Base-by-base conservation (phyloP, 64 coral and sea anemone species). In the Actinia tenebrosa region DNA sequence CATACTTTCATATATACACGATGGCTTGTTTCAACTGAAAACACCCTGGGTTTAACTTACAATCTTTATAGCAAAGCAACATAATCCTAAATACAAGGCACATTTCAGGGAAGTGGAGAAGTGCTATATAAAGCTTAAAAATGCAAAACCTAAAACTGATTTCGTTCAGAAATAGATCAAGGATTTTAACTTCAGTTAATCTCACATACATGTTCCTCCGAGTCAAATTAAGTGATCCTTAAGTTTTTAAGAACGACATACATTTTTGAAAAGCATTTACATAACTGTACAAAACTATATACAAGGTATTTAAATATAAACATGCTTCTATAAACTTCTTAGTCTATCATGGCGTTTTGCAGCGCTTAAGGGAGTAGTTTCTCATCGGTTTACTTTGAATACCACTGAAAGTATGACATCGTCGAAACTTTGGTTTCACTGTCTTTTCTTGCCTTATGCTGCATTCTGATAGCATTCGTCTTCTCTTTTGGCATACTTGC, bases 401-500 rank as follows among this genome's bases (percentile, higher is more conserved):
- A 0, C 69, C 69, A 75, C 11, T 75, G 13, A 75, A 75, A 13
- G 69, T 75, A 16, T 75, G 69, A 3, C 69, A 75, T 42, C 69
- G n/a, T 42, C 69, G 69, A 75, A 75, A 75, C 69, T 75, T 75
- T 30, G 69, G 69, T 75, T 75, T 75, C 2, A 15, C n/a, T 13
- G 5, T 27, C 27, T 42, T 75, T 75, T 75, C 69, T 42, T 75
- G 22, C 69, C 25, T 75, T 22, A 9, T 42, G 20, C 19, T 25
- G 63, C 63, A 66, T 81, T 81, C 79, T 20, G 79, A 45, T 3
- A 81, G 50, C 16, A 81, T 13, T 11, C 79, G 17, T 81, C 83
- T 26, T 53, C 56, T 64, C 60, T 60, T 56, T 8, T 86, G 87
- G 46, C 92, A 93, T 20, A 93, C 92, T 53, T 46, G 45, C 52